Evolutionary conservation across 2,113 vertebrate genomes (phyloP).

Genomic region (Bujurquina vittata): DNA sequence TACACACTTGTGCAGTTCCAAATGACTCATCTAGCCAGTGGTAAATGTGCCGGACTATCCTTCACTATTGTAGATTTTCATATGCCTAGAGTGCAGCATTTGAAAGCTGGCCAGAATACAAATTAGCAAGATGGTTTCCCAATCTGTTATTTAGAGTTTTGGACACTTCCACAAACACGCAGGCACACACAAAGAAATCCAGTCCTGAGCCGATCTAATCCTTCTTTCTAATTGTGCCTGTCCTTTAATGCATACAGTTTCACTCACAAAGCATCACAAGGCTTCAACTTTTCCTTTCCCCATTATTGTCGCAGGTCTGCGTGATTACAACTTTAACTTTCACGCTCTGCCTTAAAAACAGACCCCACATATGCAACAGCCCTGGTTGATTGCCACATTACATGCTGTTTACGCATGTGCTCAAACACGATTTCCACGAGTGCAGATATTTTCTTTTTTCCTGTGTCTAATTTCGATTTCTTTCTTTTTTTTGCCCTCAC

Average conservation of each 20-base stretch:
- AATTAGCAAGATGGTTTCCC: conserved; percentile 41
- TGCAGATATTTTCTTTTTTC: conserved; percentile 23
- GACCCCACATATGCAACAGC: conserved; percentile 22
- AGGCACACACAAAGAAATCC: not conserved
- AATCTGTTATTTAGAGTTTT: conserved; percentile 55
- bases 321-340: conserved; percentile 27
- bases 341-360: conserved; percentile 36
- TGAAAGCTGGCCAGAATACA: conserved; percentile 36
- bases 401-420: conserved; percentile 55
- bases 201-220: conserved; percentile 1
- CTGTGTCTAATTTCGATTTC: conserved; percentile 19
- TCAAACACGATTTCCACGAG: conserved; percentile 53
- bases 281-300: conserved; percentile 44
- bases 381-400: conserved; percentile 52
- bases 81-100: conserved; percentile 17
- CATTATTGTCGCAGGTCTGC: conserved; percentile 31
- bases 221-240: not conserved
- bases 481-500: not conserved
- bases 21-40: conserved; percentile 55
- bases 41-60: conserved; percentile 28
- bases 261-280: conserved; percentile 17
- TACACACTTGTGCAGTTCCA: conserved; percentile 14
- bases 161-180: conserved; percentile 41
- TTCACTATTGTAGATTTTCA: conserved; percentile 36
- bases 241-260: conserved; percentile 1